Evolutionary conservation across 2,888 invertebrate species (phyloP).

Genomic region (Acanthosoma haemorrhoidale): DNA sequence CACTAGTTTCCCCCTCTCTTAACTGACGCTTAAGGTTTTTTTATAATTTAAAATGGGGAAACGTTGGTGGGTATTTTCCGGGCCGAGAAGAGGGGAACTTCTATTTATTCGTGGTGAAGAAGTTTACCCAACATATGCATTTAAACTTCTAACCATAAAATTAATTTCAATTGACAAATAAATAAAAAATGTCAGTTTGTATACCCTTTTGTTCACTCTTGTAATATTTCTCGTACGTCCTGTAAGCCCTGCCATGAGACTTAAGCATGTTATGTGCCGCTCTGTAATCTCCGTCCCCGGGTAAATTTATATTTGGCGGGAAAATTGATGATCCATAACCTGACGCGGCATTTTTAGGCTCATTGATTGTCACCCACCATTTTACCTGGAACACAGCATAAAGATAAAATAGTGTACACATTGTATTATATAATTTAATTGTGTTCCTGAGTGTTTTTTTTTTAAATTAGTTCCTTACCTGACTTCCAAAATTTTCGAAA

Average conservation of each 20-base stretch:
- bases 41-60: no score
- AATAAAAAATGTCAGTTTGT: slow-evolving; percentile 22
- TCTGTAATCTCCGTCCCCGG: slow-evolving; percentile 58
- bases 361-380: slow-evolving; percentile 65
- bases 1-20: no score
- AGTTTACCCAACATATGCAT: no score
- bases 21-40: no score
- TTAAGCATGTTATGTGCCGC: slow-evolving; percentile 59
- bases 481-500: slow-evolving; percentile 50
- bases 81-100: no score
- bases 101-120: no score
- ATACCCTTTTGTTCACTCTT: slow-evolving; percentile 52
- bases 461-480: slow-evolving; percentile 45
- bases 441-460: neutral
- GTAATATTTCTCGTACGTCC: slow-evolving; percentile 56
- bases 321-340: slow-evolving; percentile 41
- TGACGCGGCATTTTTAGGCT: slow-evolving; percentile 47
- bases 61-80: no score
- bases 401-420: neutral
- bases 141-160: no score
- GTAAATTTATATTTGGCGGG: slow-evolving; percentile 45
- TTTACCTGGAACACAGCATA: slow-evolving; percentile 44
- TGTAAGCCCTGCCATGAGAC: slow-evolving; percentile 61
- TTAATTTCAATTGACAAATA: no score
- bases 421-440: neutral